Conservation (phyloP, 2,888 invertebrate genomes). For the Watsonalla binaria region DNA sequence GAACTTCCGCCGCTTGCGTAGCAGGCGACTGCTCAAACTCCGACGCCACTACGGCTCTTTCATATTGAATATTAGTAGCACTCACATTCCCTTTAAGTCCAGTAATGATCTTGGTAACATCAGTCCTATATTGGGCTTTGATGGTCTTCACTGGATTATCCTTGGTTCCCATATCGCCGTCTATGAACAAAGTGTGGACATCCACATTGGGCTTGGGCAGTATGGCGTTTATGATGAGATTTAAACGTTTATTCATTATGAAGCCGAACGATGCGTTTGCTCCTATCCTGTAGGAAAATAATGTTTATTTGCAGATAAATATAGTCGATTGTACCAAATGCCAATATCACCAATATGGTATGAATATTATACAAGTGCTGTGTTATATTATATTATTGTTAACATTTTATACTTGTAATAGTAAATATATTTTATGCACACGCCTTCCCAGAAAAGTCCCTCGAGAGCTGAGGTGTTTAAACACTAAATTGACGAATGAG, state of each 20-base stretch:
- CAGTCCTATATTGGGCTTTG: conserved; percentile 75
- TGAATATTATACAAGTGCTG: too few relatives aligned
- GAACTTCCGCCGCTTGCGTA: too few relatives aligned
- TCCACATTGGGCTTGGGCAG: conserved; percentile 82
- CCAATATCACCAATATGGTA: too few relatives aligned
- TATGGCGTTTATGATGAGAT: conserved; percentile 73
- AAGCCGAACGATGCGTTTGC: conserved; percentile 78
- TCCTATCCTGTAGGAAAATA: conserved; percentile 57
- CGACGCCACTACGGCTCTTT: too few relatives aligned
- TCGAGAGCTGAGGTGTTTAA: too few relatives aligned
- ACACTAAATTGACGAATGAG: too few relatives aligned
- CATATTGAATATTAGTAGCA: conserved; percentile 9
- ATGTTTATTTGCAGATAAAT: neutral
- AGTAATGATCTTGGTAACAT: conserved; percentile 72
- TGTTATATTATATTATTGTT: too few relatives aligned
- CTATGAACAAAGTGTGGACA: conserved; percentile 77
- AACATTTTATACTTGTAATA: neutral
- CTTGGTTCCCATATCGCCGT: conserved; percentile 60
- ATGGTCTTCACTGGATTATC: conserved; percentile 49
- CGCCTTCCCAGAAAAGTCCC: too few relatives aligned
- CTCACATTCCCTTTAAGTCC: conserved; percentile 80
- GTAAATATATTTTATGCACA: too few relatives aligned
- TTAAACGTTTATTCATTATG: conserved; percentile 68
- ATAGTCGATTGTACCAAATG: too few relatives aligned
- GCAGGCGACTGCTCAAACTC: too few relatives aligned